These are phyloP conservation scores for Seriola dumerili DNA, from an alignment of 2,113 vertebrate species.

Conservation along the genomic window DNA sequence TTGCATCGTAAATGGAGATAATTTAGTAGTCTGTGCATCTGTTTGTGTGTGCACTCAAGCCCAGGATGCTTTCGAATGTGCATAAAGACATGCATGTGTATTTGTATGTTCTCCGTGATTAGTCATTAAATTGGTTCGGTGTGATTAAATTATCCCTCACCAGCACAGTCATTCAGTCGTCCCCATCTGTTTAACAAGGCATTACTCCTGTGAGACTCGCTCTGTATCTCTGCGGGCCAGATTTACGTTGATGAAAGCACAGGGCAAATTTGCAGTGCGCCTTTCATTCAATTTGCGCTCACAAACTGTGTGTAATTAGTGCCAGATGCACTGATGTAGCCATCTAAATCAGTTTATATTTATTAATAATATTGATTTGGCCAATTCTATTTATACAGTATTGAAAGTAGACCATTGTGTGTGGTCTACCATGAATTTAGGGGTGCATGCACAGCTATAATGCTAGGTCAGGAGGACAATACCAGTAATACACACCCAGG, in stretches of 20 bases:
- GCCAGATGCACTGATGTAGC: conserved; percentile 6
- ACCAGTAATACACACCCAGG: no score
- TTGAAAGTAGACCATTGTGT: background rate
- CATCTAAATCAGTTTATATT: background rate
- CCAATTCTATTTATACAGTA: background rate
- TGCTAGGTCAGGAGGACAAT: no score
- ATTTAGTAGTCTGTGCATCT: conserved; percentile 2
- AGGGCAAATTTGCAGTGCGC: conserved; percentile 12
- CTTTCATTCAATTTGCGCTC: conserved; percentile 31
- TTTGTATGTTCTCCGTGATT: conserved; percentile 24
- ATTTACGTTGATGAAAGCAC: conserved; percentile 28
- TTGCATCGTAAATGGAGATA: conserved; percentile 3
- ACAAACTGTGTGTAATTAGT: conserved; percentile 26
- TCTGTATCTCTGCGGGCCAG: conserved; percentile 15
- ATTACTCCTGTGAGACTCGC: conserved; percentile 39
- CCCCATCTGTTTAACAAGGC: conserved; percentile 62
- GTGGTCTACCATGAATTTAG: background rate
- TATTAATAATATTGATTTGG: background rate
- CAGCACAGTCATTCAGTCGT: conserved; percentile 26
- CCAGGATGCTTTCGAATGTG: background rate
- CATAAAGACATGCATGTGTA: background rate
- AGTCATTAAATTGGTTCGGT: conserved; percentile 49
- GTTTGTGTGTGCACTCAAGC: background rate
- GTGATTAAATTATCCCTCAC: conserved; percentile 64
- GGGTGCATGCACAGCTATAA: background rate